Evolutionary conservation across 2,113 vertebrate genomes (phyloP).

Genomic region (Xiphophorus maculatus): DNA sequence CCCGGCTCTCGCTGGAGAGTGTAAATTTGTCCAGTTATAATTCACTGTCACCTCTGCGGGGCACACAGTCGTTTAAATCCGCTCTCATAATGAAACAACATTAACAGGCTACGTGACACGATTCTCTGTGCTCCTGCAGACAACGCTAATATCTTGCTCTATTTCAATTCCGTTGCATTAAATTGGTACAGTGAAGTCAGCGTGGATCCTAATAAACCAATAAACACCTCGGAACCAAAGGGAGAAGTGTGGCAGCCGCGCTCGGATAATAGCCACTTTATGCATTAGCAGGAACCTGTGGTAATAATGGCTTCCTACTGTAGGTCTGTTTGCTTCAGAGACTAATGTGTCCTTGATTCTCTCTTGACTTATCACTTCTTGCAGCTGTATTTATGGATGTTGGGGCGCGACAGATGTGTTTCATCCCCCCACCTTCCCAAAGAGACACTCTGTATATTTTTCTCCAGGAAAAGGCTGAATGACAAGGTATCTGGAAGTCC

Average conservation of each 20-base stretch:
- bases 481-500: constrained; percentile 49
- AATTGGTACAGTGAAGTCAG: constrained; percentile 57
- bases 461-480: constrained; percentile 37
- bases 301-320: constrained; percentile 56
- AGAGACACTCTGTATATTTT: constrained; percentile 46
- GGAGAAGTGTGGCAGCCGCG: constrained; percentile 32
- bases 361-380: constrained; percentile 57
- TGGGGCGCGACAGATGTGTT: constrained; percentile 25
- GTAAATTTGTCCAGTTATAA: constrained; percentile 36
- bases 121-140: constrained; percentile 31
- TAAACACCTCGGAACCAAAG: constrained; percentile 59
- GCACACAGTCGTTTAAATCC: constrained; percentile 34
- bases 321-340: constrained; percentile 10
- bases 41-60: constrained; percentile 40
- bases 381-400: constrained; percentile 52
- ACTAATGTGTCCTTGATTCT: constrained; percentile 59
- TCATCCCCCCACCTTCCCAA: constrained; percentile 14
- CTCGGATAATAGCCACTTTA: constrained; percentile 63
- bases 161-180: constrained; percentile 54
- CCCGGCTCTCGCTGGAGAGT: neutral
- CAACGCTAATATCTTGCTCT: constrained; percentile 51
- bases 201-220: constrained; percentile 67
- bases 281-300: constrained; percentile 67
- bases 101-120: constrained; percentile 42
- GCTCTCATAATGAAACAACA: constrained; percentile 53